Conservation (phyloP, 2,888 invertebrate species). For the Tuberolachnus salignus region DNA sequence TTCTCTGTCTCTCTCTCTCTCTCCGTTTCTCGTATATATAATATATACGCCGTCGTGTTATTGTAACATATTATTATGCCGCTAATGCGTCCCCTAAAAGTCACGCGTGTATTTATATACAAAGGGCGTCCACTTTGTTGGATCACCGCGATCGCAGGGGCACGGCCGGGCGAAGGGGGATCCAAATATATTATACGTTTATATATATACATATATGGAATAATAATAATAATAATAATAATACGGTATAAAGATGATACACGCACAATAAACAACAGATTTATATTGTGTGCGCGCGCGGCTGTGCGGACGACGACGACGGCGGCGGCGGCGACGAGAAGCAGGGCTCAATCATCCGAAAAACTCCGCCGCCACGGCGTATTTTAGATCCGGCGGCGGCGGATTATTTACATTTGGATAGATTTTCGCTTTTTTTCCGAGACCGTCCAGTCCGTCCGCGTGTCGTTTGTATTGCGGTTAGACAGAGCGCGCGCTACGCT, state of each 20-base stretch:
- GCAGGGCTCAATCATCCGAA: constrained; percentile 55
- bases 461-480: constrained; percentile 39
- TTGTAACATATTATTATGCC: constrained; percentile 56
- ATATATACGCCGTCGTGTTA: constrained; percentile 35
- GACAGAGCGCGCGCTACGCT: background rate
- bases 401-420: constrained; percentile 30
- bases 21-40: background rate
- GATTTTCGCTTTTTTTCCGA: constrained; percentile 9
- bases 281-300: constrained; percentile 51
- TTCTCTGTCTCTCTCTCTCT: background rate
- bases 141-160: background rate
- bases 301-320: constrained; percentile 18
- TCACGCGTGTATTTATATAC: constrained; percentile 46
- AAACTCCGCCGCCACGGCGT: constrained; percentile 34
- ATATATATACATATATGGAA: constrained; percentile 12
- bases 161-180: background rate
- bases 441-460: background rate
- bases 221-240: constrained; percentile 52
- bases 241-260: constrained; percentile 50
- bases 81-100: constrained; percentile 56
- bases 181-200: background rate
- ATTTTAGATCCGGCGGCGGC: constrained; percentile 51
- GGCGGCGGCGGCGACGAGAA: no score
- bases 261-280: constrained; percentile 54
- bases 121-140: constrained; percentile 53